Base-by-base conservation (phyloP, 2,888 invertebrate species). In the Nomada ferruginata region DNA sequence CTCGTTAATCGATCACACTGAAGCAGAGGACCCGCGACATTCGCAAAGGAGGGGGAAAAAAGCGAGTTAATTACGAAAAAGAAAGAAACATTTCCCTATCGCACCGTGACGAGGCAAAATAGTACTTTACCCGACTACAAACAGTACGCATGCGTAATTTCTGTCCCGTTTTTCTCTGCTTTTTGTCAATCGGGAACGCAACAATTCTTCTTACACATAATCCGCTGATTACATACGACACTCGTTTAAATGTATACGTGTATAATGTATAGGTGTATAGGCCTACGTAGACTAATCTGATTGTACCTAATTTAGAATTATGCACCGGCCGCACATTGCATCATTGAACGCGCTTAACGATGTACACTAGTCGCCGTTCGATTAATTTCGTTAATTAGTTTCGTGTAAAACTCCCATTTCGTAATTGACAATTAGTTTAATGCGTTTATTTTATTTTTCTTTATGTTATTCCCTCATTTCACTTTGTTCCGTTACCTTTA, bases 291-390 rank as follows among this genome's bases (percentile, higher is more conserved):
- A 80, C 85, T 84, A 86, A 68, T 83, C 83, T 79, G 83, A 84
- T 87, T 81, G 82, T 88, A 88, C 50, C 87, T 88, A 88, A 89
- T 88, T 88, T 88, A 88, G 88, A 88, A 88, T 88, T 87, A 88
- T 86, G 83, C 87, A 85, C 84, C 89, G 88, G 87, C 85, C 88
- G 82, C 85, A 87, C 83, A 87, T 85, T 82, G 66, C 82, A 87
- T 36, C 86, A 85, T 82, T 79, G 80, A 85, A 53, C 69, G 74
- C 64, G 52, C 69, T 61, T 13, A 50, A 77, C 55, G n/a, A 53
- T 36, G 69, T 71, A 26, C 57, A 23, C 66, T 23, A 42, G 59
- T 44, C 23, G 23, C 47, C 20, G n/a, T 65, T 29, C 42, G 36
- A 42, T 73, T 57, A 44, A 57, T 79, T 83, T 84, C 81, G 82